Percentiles rank a stretch among this genome's conserved stretches.
phyloP scores from a whole-genome alignment of 2,888 invertebrate genomes.

The Diadromus collaris region DNA sequence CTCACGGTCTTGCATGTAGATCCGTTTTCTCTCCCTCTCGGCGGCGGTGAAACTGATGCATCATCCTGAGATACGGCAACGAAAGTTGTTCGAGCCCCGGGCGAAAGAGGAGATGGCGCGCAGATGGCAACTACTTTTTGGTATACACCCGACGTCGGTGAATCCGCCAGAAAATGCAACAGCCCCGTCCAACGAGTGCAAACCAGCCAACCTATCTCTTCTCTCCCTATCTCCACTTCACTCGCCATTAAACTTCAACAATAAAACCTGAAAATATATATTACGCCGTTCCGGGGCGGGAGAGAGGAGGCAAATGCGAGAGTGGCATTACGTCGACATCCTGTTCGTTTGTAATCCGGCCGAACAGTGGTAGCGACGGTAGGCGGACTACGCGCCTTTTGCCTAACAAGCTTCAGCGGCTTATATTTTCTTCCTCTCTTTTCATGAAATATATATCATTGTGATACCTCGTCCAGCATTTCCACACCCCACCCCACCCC shows the following conservation, averaged over 20 bases:
- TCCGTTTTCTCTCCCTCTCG: conserved; percentile 2
- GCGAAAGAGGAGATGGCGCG: conserved; percentile 22
- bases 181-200: not conserved
- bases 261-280: conserved; percentile 59
- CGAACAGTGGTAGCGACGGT: not conserved
- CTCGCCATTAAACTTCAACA: conserved; percentile 66
- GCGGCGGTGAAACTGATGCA: conserved; percentile 17
- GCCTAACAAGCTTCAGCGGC: conserved; percentile 30
- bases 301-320: conserved; percentile 9
- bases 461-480: not conserved
- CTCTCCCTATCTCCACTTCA: conserved; percentile 50
- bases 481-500: no score
- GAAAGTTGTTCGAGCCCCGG: conserved; percentile 52
- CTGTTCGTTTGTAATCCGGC: conserved; percentile 39
- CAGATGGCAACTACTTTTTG: conserved; percentile 24
- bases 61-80: conserved; percentile 25
- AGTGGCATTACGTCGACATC: conserved; percentile 50
- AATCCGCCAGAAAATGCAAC: conserved; percentile 22
- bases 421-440: conserved; percentile 17
- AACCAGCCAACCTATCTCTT: conserved; percentile 53
- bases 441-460: conserved; percentile 22
- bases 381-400: conserved; percentile 29
- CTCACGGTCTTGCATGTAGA: not conserved
- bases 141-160: conserved; percentile 9
- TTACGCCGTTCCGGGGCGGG: not conserved